A percentile compares a stretch with the other conserved stretches of the same genome.
These are phyloP conservation scores for Sminthurides aquaticus DNA, from an alignment of 2,888 invertebrate species.

Conservation along the genomic window DNA sequence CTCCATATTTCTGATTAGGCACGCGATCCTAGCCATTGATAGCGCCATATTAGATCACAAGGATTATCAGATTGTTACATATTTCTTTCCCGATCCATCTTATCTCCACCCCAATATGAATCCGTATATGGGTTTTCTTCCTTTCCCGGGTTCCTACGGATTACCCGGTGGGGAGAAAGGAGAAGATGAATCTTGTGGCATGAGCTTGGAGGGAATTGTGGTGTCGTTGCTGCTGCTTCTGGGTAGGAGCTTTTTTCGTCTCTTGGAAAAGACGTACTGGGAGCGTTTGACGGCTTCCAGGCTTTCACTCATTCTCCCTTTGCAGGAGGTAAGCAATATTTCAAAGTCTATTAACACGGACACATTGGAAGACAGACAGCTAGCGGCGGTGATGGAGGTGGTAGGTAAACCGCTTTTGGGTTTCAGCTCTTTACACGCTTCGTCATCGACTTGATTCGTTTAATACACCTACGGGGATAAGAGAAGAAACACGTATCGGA, in stretches of 20 bases:
- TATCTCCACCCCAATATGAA: background rate
- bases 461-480: background rate
- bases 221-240: no score
- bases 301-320: no score
- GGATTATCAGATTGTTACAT: conserved; percentile 14
- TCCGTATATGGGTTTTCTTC: background rate
- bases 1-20: conserved; percentile 21
- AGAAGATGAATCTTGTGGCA: no score
- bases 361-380: background rate
- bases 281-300: no score
- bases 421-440: no score
- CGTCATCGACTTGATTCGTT: no score
- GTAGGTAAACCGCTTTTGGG: background rate
- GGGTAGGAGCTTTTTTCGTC: no score
- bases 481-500: background rate
- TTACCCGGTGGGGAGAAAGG: no score
- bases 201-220: no score
- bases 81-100: background rate
- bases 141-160: no score
- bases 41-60: conserved; percentile 8
- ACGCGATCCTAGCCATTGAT: conserved; percentile 10
- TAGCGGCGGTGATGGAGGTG: no score
- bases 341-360: background rate
- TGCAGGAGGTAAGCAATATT: background rate
- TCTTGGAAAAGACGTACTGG: no score